Evolutionary conservation across 2,888 invertebrate genomes (phyloP), one percentile per base, ranked within the genome.

Genomic region (Priocnemis perturbator): DNA sequence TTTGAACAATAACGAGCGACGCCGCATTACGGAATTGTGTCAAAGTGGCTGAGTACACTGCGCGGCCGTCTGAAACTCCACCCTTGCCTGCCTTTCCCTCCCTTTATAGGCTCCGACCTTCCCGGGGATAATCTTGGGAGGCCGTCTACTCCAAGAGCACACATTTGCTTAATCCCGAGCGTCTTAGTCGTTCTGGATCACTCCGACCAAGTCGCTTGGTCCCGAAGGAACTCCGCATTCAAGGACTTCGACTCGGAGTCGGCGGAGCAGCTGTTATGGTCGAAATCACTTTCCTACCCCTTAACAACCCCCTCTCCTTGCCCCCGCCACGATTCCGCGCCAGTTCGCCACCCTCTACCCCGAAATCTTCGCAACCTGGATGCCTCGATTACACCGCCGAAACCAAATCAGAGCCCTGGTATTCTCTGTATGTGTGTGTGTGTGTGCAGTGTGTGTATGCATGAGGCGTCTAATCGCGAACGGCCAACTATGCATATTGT

Each of bases 201-300:
- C 67, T 75, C 77, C 56, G 62, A 58, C 55, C 69, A 63, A 71
- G 69, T 78, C 74, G 68, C 74, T 73, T 58, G 71, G 69, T 74
- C 69, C 64, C 65, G 66, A 53, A 71, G 70, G 71, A 78, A 71
- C 78, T 77, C 69, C 69, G 76, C 76, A 74, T 71, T 78, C 78
- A 69, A 37, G 68, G 62, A 23, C 70, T 76, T 9, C 37, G 37
- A 37, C 37, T 37, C 64, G 71, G 70, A 50, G 75, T 76, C 75
- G 70, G 69, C 73, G 78, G 67, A 77, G 76, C 81, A 79, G 81
- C 78, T 83, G 82, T 81, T 82, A 83, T 81, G 77, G 79, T 76
- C 76, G 76, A 78, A 81, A 83, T 83, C 83, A 82, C 81, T 81
- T 78, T 79, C 71, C 77, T 67, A 60, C 70, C 57, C 58, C 67